These are phyloP conservation scores for Halcyon senegalensis DNA, from an alignment of 2,113 vertebrate species.

Conservation along the genomic window DNA sequence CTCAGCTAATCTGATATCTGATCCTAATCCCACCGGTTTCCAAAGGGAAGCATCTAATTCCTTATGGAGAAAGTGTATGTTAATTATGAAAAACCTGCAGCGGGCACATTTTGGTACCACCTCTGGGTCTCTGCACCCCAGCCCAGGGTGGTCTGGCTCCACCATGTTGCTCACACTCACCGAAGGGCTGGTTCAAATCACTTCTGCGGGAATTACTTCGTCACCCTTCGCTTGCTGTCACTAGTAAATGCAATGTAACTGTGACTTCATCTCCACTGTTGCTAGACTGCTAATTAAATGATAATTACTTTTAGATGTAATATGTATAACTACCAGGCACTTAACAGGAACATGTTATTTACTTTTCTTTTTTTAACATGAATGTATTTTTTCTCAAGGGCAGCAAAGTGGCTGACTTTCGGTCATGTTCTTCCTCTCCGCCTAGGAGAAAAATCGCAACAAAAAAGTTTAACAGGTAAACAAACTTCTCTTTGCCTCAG, in stretches of 20 bases:
- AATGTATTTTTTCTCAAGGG: constrained; percentile 3
- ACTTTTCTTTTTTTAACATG: constrained; percentile 11
- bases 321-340: constrained; percentile 46
- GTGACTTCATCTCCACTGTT: not conserved
- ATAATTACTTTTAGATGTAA: constrained; percentile 56
- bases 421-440: not conserved
- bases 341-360: constrained; percentile 26
- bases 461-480: not conserved
- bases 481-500: not conserved
- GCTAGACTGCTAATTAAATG: constrained; percentile 51
- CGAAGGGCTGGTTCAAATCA: not conserved
- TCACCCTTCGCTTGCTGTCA: not conserved
- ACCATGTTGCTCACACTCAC: rapidly evolving
- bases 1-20: not conserved
- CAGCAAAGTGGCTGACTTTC: not conserved
- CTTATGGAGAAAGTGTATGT: rapidly evolving
- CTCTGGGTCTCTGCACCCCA: not conserved
- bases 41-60: not conserved
- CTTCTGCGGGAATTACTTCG: not conserved
- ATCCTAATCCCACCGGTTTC: not conserved
- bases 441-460: not conserved
- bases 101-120: not conserved
- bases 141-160: rapidly evolving
- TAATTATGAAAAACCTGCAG: not conserved
- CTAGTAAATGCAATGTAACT: not conserved